A percentile compares a stretch with the other conserved stretches of the same genome.
Conservation (phyloP, 2,888 invertebrate genomes). For the Dastarcus helophoroides region DNA sequence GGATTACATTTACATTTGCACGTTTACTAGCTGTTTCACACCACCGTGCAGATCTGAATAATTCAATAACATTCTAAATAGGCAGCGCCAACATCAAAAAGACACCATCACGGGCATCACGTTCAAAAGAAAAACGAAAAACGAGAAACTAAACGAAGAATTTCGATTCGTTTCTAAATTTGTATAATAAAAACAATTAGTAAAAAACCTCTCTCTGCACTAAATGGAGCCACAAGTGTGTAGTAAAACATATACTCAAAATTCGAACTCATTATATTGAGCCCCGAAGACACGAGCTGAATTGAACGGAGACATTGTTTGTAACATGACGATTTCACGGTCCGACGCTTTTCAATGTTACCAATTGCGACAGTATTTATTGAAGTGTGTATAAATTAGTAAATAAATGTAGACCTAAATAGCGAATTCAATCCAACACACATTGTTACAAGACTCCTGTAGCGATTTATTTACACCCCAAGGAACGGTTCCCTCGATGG, state of each 20-base stretch:
- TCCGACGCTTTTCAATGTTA: conserved; percentile 27
- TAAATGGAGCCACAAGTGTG: too few relatives aligned
- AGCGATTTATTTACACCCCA: conserved; percentile 32
- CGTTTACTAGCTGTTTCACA: conserved; percentile 33
- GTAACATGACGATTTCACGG: too few relatives aligned
- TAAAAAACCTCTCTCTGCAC: too few relatives aligned
- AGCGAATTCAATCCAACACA: conserved; percentile 25
- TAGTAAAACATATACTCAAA: too few relatives aligned
- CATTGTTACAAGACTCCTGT: conserved; percentile 30
- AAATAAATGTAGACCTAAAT: conserved; percentile 37
- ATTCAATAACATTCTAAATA: conserved; percentile 33
- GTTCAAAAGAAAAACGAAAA: too few relatives aligned
- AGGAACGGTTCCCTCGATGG: conserved; percentile 18
- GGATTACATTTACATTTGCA: conserved; percentile 31
- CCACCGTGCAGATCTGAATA: conserved; percentile 33
- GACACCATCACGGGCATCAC: conserved; percentile 16
- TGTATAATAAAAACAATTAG: too few relatives aligned
- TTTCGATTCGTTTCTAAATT: too few relatives aligned
- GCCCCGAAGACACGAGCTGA: too few relatives aligned
- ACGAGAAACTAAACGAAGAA: too few relatives aligned
- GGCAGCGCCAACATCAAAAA: conserved; percentile 31
- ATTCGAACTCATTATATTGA: too few relatives aligned
- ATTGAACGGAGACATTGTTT: too few relatives aligned
- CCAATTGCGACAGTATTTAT: conserved; percentile 37
- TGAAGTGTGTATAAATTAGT: conserved; percentile 36